Conservation (phyloP, 64 coral and sea anemone genomes). For the Acropora yongei region DNA sequence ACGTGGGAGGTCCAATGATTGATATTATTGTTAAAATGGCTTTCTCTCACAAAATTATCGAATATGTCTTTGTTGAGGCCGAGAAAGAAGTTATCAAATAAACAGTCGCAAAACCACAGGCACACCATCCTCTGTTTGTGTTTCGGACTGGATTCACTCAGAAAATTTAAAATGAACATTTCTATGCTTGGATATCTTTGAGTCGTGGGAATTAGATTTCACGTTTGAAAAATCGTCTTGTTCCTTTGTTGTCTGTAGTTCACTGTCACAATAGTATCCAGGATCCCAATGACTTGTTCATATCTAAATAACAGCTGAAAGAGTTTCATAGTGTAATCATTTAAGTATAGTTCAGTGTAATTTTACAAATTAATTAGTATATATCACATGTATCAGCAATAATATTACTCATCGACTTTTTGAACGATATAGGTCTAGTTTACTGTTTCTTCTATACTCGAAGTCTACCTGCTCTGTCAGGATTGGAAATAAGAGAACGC, state of each 20-base stretch:
- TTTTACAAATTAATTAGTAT: not conserved
- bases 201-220: not conserved
- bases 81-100: conserved; percentile 47
- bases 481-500: not conserved
- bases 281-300: not conserved
- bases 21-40: conserved; percentile 3
- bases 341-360: not conserved
- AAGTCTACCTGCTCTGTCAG: not conserved
- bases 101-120: not conserved
- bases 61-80: conserved; percentile 38
- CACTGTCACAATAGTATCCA: not conserved
- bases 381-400: not conserved
- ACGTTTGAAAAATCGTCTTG: not conserved
- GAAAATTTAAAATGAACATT: not conserved
- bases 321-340: too few relatives aligned
- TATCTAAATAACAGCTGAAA: not conserved
- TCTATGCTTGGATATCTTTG: not conserved
- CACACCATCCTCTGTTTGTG: not conserved
- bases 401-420: not conserved
- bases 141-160: conserved; percentile 5
- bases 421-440: not conserved
- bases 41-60: conserved; percentile 3
- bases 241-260: not conserved
- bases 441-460: not conserved
- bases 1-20: conserved; percentile 51